Evolutionary conservation across 2,888 invertebrate genomes (phyloP).

Genomic region (Trichacis sp.): DNA sequence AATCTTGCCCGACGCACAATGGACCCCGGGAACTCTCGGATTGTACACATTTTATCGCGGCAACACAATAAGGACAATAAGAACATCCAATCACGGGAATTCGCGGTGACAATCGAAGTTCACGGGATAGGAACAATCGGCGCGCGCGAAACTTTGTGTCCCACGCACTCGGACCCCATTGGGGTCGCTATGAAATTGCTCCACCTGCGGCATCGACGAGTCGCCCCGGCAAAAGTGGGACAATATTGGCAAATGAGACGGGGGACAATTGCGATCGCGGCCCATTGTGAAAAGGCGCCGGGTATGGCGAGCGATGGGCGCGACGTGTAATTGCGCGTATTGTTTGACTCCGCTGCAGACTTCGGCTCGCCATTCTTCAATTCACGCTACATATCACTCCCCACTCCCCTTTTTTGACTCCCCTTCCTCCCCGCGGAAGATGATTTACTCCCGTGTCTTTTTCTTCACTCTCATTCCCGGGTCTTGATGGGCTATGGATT

Average conservation of each 20-base stretch:
- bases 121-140: conserved; percentile 31
- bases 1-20: too few species aligned
- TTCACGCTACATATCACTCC: conserved; percentile 48
- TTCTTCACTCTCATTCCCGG: conserved; percentile 24
- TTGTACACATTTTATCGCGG: not conserved
- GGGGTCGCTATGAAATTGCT: too few species aligned
- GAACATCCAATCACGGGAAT: conserved; percentile 31
- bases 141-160: conserved; percentile 19
- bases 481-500: conserved; percentile 37
- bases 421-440: too few species aligned
- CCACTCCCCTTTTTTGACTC: too few species aligned
- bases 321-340: conserved; percentile 65
- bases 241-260: conserved; percentile 68
- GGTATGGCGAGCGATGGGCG: conserved; percentile 52
- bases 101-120: conserved; percentile 34
- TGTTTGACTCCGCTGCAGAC: conserved; percentile 56
- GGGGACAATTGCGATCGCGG: conserved; percentile 58
- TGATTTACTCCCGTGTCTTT: conserved; percentile 50
- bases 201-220: conserved; percentile 38
- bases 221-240: conserved; percentile 60
- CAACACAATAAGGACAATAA: conserved; percentile 19
- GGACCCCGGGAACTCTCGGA: not conserved
- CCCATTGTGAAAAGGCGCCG: conserved; percentile 60
- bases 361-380: conserved; percentile 30
- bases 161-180: not conserved